Evolutionary conservation across 2,888 invertebrate genomes (phyloP), one percentile per base, ranked within the genome.

Genomic region (Phrixothrix hirtus): DNA sequence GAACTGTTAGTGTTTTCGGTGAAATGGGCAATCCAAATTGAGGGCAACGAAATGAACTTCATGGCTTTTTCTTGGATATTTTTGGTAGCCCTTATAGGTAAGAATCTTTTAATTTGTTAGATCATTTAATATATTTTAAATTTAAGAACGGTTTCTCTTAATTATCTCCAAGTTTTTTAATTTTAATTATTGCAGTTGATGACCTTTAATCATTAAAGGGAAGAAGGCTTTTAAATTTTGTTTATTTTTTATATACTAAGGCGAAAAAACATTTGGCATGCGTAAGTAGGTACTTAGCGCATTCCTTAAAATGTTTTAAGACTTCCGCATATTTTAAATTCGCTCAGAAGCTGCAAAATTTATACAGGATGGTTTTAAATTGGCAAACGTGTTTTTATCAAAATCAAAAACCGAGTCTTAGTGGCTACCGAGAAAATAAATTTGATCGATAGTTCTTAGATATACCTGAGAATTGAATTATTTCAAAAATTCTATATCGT

Each of bases 41-140:
- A 54, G 54, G 54, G 54, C 54, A 52, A 26, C 47, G 46, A 54
- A 54, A 54, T 54, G 54, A 54, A 48, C 32, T 54, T 44, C 43
- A 37, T 42, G 44, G 47, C 45, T 45, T 37, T 43, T 38, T 32
- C 44, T 35, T 55, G 54, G 54, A 55, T 55, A 45, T 49, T 49
- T 55, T 48, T 49, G 49, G 45, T 42, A 17, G 43, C 27, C 38
- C 41, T 53, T 41, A 38, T 48, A 32, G 48, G 53, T 53, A 34
- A 36, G 47, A 21, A 10, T n/a, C 17, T 30, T 26, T 21, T 29
- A 17, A 31, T 37, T 30, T 10, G 14, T 14, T 42, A 42, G 10
- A 7, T 14, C 14, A 36, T 31, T 31, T 31, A 31, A 12, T 12
- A 11, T 10, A 31, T 1, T 31, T 12, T 9, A 11, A 12, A 13